Percentiles rank a stretch among this genome's conserved stretches.
Conservation (phyloP, 2,797 vertebrate species). For the Balearica regulorum region DNA sequence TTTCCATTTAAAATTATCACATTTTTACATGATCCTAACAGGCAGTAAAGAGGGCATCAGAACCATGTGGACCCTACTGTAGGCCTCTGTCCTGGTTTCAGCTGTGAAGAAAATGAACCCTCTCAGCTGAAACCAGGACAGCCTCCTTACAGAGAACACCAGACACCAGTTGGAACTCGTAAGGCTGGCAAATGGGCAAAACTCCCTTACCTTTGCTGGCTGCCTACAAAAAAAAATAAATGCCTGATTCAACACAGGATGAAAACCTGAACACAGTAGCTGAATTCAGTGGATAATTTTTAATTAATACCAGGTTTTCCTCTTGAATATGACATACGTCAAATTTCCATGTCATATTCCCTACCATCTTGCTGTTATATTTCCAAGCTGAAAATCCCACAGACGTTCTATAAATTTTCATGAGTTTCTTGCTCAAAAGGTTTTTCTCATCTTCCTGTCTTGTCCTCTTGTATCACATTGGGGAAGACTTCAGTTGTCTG, state of each 20-base stretch:
- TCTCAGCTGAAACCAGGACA: too few relatives aligned
- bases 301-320: not conserved
- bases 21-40: not conserved
- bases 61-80: not conserved
- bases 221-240: not conserved
- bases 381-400: not conserved
- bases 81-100: too few relatives aligned
- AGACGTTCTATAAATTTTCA: not conserved
- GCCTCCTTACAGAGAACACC: fast-evolving
- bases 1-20: not conserved
- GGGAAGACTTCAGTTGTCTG: not conserved
- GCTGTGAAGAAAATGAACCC: too few relatives aligned
- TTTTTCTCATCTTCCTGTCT: not conserved
- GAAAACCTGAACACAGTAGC: not conserved
- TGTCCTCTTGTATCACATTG: not conserved
- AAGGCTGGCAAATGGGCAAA: not conserved
- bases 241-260: not conserved
- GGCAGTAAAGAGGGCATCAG: not conserved
- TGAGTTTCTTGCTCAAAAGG: not conserved
- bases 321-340: not conserved
- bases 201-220: not conserved
- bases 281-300: not conserved
- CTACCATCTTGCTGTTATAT: not conserved
- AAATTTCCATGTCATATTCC: not conserved
- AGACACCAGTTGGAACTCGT: fast-evolving